Evolutionary conservation across 2,888 invertebrate species (phyloP).

Genomic region (Drosophila prostipennis): DNA sequence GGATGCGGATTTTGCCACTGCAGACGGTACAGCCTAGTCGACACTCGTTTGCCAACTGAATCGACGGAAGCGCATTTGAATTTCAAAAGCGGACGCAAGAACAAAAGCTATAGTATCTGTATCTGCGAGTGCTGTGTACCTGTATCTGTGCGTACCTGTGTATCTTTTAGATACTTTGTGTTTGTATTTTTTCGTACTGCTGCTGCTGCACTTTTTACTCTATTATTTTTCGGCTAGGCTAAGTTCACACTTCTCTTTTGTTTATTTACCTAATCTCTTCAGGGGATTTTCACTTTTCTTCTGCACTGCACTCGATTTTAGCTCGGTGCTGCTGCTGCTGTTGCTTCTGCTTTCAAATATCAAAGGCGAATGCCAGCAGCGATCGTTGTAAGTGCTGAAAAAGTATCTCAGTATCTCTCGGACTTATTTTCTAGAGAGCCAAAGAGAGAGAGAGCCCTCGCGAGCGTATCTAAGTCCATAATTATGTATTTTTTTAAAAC

Average conservation of each 20-base stretch:
- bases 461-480: constrained; percentile 74
- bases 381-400: constrained; percentile 40
- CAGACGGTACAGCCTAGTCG: constrained; percentile 78
- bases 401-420: constrained; percentile 48
- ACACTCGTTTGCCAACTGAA: constrained; percentile 80
- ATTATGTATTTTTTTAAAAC: constrained; percentile 81
- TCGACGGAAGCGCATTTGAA: constrained; percentile 77
- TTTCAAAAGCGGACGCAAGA: constrained; percentile 75
- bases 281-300: constrained; percentile 67
- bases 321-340: constrained; percentile 44
- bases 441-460: constrained; percentile 34
- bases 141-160: constrained; percentile 26
- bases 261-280: constrained; percentile 42
- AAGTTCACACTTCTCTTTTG: constrained; percentile 9
- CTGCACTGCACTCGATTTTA: constrained; percentile 58
- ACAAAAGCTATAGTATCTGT: constrained; percentile 64
- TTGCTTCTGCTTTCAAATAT: constrained; percentile 77
- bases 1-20: constrained; percentile 21
- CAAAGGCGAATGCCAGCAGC: constrained; percentile 70
- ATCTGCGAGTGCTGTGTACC: constrained; percentile 10
- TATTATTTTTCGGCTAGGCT: constrained; percentile 15
- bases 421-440: neutral
- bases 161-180: constrained; percentile 8
- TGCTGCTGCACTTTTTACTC: constrained; percentile 52
- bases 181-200: no score